Base-by-base conservation (phyloP, 2,888 invertebrate species). In the Catocala fraxini region DNA sequence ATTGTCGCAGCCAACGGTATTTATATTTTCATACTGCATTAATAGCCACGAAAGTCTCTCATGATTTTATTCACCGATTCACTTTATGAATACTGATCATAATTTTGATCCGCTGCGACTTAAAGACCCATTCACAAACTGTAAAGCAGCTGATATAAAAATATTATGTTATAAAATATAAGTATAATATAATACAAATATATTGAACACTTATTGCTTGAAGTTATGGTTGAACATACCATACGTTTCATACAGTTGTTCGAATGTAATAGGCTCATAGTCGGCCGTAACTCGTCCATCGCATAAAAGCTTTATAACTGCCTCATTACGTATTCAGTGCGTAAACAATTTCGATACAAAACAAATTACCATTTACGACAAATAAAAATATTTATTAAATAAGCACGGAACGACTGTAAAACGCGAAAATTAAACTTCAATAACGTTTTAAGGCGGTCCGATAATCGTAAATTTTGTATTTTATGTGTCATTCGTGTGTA, bases 401-500 rank as follows among this genome's bases (percentile, higher is more conserved):
- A 86, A 87, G 83, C 88, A 84, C 84, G 84, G 83, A 87, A 79
- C 80, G 84, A 80, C 80, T 85, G 85, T 90, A 87, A 89, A 89
- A 89, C 78, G 81, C 82, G 77, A 82, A 85, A 85, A 88, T 88
- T 86, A 87, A 87, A 81, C 84, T 81, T 79, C 81, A 83, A 85
- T 86, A 87, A 87, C 87, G 81, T 86, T 84, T 82, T 80, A 82
- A 85, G 85, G 82, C 77, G 79, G 57, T 78, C 78, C 52, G 79
- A 85, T 87, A 85, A 87, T 82, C 88, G 86, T 91, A 91, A 91
- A 91, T 89, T 86, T 82, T 80, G 60, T 70, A 73, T 83, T 89
- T 62, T 62, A 85, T 87, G 84, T 84, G 83, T 70, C 75, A 63
- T 47, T 54, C 62, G 51, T 52, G 56, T 48, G 51, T 56, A 67